Evolutionary conservation across 2,113 vertebrate genomes (phyloP), one percentile per base, ranked within the genome.

Genomic region (Trachemys scripta): DNA sequence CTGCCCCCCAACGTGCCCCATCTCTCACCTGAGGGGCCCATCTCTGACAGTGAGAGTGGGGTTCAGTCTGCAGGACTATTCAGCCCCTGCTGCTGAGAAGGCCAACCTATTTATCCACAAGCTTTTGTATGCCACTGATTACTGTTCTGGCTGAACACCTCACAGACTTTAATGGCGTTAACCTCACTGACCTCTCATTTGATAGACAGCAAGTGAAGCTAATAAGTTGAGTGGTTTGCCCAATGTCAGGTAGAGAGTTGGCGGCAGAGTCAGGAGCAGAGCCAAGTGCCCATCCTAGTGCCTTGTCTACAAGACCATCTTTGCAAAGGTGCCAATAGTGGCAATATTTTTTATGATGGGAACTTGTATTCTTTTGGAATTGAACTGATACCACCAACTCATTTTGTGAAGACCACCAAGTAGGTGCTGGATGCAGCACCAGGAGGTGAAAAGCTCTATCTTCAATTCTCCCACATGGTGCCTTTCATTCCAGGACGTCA

Each of bases 141-240:
- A 62, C n/a, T 9, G 13, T 3, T 1, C 1, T 2, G 1, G 20
- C 35, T 45, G 57, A 6, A 45, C 50, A 45, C 24, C 16, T 51
- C 22, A 49, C 7, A 49, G 82, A 84, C 17, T 54, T 3, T 17
- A 3, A 54, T 72, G n/a, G 4, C 29, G 38, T 38, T 72, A n/a
- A 72, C 65, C 65, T 72, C 19, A n/a, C 42, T 47, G 75, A 14
- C 42, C 27, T 78, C 75, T 78, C 42, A 45, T 45, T 13, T 13
- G 10, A 76, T 6, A 42, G 20, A 25, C 24, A 25, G 20, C 20
- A 76, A 78, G 22, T 16, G 69, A 72, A 72, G 69, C n/a, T 38
- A 72, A 72, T 19, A 38, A 10, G n/a, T 10, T 72, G 75, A 78
- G 25, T 45, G 25, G 5, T 78, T 78, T 56, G 25, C 14, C 22